Percentiles rank a stretch among this genome's conserved stretches.
Conservation (phyloP, 2,113 vertebrate genomes). For the Forbesichthys papilliferus region DNA sequence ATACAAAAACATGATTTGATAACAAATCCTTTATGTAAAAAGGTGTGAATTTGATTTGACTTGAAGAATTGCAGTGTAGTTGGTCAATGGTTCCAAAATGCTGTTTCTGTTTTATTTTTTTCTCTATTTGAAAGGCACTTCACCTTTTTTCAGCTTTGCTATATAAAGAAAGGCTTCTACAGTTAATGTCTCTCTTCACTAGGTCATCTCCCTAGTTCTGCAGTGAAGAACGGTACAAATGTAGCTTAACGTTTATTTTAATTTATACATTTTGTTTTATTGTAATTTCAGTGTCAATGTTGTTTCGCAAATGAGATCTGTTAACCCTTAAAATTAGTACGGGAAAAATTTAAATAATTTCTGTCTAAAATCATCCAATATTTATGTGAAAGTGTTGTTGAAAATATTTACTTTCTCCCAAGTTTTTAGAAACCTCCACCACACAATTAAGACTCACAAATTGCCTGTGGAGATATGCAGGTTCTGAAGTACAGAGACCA, state of each 20-base stretch:
- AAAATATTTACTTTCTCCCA: constrained; percentile 20
- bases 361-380: constrained; percentile 21
- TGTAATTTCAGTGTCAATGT: not conserved
- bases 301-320: no score
- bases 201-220: constrained; percentile 50
- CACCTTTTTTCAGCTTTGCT: constrained; percentile 32
- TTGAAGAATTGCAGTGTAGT: constrained; percentile 87
- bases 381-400: constrained; percentile 38
- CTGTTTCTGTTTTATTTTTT: constrained; percentile 55
- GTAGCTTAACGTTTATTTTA: constrained; percentile 30
- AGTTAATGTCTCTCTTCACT: constrained; percentile 57
- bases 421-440: constrained; percentile 41
- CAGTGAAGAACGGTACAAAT: constrained; percentile 71
- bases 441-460: constrained; percentile 19
- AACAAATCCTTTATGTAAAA: constrained; percentile 68
- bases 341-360: constrained; percentile 9
- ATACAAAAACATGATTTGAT: constrained; percentile 80
- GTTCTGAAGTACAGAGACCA: constrained; percentile 69
- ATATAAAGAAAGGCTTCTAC: constrained; percentile 53
- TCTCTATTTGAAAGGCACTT: constrained; percentile 41
- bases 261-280: no score
- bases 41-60: constrained; percentile 81
- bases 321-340: constrained; percentile 22
- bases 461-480: constrained; percentile 52
- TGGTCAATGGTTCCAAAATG: constrained; percentile 75